phyloP scores from a whole-genome alignment of 2,888 invertebrate genomes.

The Drosophila hamatofila region DNA sequence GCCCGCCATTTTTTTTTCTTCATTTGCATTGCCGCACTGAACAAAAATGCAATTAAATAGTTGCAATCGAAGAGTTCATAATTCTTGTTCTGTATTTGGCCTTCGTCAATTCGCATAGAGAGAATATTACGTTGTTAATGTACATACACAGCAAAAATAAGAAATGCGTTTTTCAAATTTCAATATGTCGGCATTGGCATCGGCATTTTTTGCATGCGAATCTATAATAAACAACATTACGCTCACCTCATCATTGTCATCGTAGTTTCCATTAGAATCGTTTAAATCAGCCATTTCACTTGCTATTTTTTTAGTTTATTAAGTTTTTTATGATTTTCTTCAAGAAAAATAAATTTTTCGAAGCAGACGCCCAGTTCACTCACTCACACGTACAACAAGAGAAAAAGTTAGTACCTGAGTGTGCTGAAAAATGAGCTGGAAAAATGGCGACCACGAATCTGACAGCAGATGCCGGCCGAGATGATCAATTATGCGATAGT shows the following conservation, averaged over 20 bases:
- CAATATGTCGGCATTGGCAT: conserved; percentile 43
- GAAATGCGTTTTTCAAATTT: conserved; percentile 24
- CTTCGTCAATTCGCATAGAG: neutral
- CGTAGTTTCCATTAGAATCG: conserved; percentile 80
- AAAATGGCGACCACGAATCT: conserved; percentile 52
- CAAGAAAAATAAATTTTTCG: conserved; percentile 25
- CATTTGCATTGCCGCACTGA: conserved; percentile 48
- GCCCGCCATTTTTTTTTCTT: conserved; percentile 70
- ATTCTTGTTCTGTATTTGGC: neutral
- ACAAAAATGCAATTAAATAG: neutral
- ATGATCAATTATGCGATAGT: conserved; percentile 21
- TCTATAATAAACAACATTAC: conserved; percentile 1
- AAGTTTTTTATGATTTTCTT: conserved; percentile 5
- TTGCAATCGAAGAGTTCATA: neutral
- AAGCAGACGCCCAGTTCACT: conserved; percentile 42
- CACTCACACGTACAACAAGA: conserved; percentile 55
- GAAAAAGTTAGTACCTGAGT: conserved; percentile 53
- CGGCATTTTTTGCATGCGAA: conserved; percentile 31
- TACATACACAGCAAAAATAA: neutral
- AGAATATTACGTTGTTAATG: neutral
- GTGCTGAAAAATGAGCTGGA: conserved; percentile 45
- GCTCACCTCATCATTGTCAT: conserved; percentile 78
- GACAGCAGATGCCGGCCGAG: conserved; percentile 41
- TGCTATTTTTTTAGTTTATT: conserved; percentile 13
- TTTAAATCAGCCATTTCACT: conserved; percentile 71